Evolutionary conservation across 2,888 invertebrate genomes (phyloP).

Genomic region (Tenthredo livida): DNA sequence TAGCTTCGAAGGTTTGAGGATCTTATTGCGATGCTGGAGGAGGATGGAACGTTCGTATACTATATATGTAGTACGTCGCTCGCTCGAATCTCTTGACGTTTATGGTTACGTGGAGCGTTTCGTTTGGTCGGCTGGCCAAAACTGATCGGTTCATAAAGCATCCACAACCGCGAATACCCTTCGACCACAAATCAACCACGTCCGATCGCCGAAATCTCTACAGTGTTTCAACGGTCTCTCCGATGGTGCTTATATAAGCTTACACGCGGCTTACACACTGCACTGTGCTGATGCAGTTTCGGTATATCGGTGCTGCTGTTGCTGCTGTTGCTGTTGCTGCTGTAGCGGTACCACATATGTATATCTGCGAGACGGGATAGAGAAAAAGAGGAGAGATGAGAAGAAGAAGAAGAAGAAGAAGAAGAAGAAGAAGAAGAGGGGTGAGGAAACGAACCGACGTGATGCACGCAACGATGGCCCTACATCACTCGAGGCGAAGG

Average conservation of each 20-base stretch:
- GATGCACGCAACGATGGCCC: slow-evolving; percentile 76
- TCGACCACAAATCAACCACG: slow-evolving; percentile 72
- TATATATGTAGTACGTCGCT: slow-evolving; percentile 56
- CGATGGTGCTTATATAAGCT: slow-evolving; percentile 42
- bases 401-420: neutral
- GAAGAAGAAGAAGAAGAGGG: neutral
- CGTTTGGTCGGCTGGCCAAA: slow-evolving; percentile 62
- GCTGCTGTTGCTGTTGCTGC: neutral
- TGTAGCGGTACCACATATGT: slow-evolving; percentile 17
- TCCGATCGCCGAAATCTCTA: slow-evolving; percentile 56
- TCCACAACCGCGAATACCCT: slow-evolving; percentile 63
- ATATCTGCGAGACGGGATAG: slow-evolving; percentile 17
- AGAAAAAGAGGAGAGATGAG: neutral
- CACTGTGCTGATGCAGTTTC: slow-evolving; percentile 7
- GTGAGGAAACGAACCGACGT: slow-evolving; percentile 67
- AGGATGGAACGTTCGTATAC: neutral
- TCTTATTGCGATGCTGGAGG: slow-evolving; percentile 1
- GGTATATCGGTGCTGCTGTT: slow-evolving; percentile 2
- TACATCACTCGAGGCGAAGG: slow-evolving; percentile 74
- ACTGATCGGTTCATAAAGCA: slow-evolving; percentile 73
- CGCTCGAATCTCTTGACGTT: slow-evolving; percentile 68
- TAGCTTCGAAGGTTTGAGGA: slow-evolving; percentile 5
- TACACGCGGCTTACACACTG: slow-evolving; percentile 41
- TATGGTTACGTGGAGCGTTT: slow-evolving; percentile 67
- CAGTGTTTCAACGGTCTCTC: slow-evolving; percentile 49